Base-by-base conservation (phyloP, 2,888 invertebrate genomes). In the Hirtodrosophila cameraria region DNA sequence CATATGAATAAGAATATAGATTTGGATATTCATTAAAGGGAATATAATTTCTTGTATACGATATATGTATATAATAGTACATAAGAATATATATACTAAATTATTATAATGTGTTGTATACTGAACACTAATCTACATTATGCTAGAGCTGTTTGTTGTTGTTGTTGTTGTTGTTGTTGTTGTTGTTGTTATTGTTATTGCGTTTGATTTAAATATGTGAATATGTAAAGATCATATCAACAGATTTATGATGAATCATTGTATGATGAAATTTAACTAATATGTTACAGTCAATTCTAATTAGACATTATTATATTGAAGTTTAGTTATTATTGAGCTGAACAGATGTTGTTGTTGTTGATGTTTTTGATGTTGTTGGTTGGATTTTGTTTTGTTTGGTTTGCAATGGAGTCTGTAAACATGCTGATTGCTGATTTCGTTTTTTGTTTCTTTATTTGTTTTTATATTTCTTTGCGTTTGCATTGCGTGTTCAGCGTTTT, bases 121-220 rank as follows among this genome's bases (percentile, higher is more conserved):
- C 2, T 7, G n/a, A 27, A 13, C 7, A n/a, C 38, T 27, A 16
- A 36, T 27, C 36, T 36, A 11, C 2, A 16, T 12, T 42, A 55
- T 43, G 58, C 58, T 57, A 42, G 28, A 57, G 35, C 27, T 42
- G 33, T 57, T 20, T 54, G 39, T 39, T 53, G 12, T 13, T 52
- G 25, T 53, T 55, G n/a, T 52, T 27, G 43, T 31, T 16, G 33
- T 31, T 11, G 16, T 43, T 52, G 15, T 18, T 55, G 27, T 18
- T 33, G 54, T 36, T 49, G n/a, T 35, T 53, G 55, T 18, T 31
- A 16, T 53, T 38, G 8, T 31, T n/a, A n/a, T n/a, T n/a, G n/a
- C n/a, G n/a, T n/a, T n/a, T n/a, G n/a, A n/a, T n/a, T n/a, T n/a
- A n/a, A n/a, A n/a, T n/a, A n/a, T 35, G 33, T 54, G 23, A n/a